Base-by-base conservation (phyloP, 1,140 invertebrate species). In the Hylyphantes graminicola region DNA sequence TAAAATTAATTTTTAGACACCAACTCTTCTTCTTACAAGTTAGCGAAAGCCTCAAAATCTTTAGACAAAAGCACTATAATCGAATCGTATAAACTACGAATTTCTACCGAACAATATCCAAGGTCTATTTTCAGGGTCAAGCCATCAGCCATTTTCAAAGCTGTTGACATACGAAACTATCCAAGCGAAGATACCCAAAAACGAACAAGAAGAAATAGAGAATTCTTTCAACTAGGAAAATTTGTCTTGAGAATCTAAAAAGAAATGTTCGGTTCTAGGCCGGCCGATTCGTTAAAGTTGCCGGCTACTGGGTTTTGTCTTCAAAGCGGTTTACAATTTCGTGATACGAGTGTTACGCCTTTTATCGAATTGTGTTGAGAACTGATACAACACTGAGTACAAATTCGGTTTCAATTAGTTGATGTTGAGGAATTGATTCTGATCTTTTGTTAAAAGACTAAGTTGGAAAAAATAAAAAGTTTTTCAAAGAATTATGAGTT, bases 81-180 rank as follows among this genome's bases (percentile, higher is more conserved):
- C 72, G 57, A 57, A 74, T 50, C 55, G 35, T 51, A 74, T 57
- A 57, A 74, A 74, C 72, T 55, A 57, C 17, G 54, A 59, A 74
- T 57, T 55, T 57, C 17, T 65, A 21, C 19, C 19, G n/a, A 74
- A 74, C 72, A 74, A 74, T 74, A 50, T 57, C 72, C 72, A 74
- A 74, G 72, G 72, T 57, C 57, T 21, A 53, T 5, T 57, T 57
- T 74, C 72, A 74, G 57, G 72, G 72, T 74, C 72, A 61, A 2
- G n/a, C 15, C 19, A 15, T 59, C 57, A 65, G 21, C 63, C 63
- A 65, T 65, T 65, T 21, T 65, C 63, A 57, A 57, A 74, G 72
- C 53, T 74, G 72, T 74, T 74, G 72, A 74, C 72, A 57, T 74
- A 57, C 72, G 54, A 57, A 74, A 21, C 53, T 55, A 50, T 57